Evolutionary conservation across 37 sponge, comb jelly and placozoan genomes (phyloP), one percentile per base, ranked within the genome.

Genomic region (Lycopodina hypogea): DNA sequence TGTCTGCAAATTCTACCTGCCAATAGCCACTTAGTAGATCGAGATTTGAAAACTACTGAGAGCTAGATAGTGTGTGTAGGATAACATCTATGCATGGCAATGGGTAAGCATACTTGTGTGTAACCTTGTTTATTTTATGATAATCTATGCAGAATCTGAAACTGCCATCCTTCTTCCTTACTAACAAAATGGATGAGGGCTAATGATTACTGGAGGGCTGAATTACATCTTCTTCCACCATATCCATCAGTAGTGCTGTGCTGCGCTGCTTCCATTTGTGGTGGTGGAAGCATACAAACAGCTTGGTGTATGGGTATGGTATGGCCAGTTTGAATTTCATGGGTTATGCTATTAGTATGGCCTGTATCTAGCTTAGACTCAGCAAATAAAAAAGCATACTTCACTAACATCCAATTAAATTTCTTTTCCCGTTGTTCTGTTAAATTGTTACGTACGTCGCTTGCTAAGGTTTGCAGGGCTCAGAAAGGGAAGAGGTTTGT

Each of bases 61-160:
- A 26, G 21, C 71, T 22, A 21, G 28, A 36, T 22, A 69, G 19
- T 3, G 42, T 36, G 40, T 69, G 39, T 9, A 69, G 45, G 17
- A 39, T 69, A 36, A 39, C 71, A 37, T 69, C 71, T 18, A 69
- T 39, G 12, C 71, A 6, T 17, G 71, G 71, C 22, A 69, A 22
- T 33, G 42, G 71, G 71, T 35, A 37, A 18, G 71, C 71, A 69
- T 69, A 36, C 71, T 69, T 69, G 3, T 22, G 41, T 42, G 74
- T 73, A 17, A 73, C 45, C 1, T 8, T n/a, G 33, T 73, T 73
- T 14, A 73, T 24, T 50, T 73, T 73, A n/a, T 34, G 42, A 51
- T 73, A 73, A 22, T 73, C 74, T 3, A 73, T 33, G n/a, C 74
- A 73, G 32, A 73, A 73, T 22, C n/a, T n/a, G n/a, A n/a, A n/a